These are phyloP conservation scores for Paracentrotus lividus DNA, from an alignment of 53 echinoderm and acorn worm genomes.

Conservation along the genomic window DNA sequence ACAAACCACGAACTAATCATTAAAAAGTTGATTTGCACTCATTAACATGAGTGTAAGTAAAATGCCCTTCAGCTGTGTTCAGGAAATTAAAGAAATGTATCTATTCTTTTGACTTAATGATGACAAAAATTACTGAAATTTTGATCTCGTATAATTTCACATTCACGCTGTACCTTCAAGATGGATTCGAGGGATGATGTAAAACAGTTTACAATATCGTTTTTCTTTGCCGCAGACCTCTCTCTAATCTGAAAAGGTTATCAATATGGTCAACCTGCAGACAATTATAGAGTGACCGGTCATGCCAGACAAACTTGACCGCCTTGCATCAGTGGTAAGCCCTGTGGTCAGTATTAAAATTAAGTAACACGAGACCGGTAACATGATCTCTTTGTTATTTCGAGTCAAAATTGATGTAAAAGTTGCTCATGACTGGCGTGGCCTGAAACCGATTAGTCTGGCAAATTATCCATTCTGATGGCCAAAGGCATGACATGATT, in stretches of 20 bases:
- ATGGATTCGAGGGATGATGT: background rate
- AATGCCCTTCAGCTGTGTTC: no score
- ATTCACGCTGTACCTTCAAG: no score
- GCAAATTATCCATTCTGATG: slow-evolving; percentile 16
- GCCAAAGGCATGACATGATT: background rate
- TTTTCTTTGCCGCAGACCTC: background rate
- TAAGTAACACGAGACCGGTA: slow-evolving; percentile 14
- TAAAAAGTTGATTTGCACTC: no score
- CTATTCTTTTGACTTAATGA: no score
- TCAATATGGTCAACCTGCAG: background rate
- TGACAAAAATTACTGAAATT: background rate
- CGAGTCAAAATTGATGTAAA: background rate
- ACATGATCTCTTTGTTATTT: slow-evolving; percentile 6
- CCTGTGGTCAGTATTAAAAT: background rate
- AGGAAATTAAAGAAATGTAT: no score
- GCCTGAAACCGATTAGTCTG: background rate
- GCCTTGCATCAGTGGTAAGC: slow-evolving; percentile 17
- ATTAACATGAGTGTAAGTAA: no score
- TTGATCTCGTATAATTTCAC: no score
- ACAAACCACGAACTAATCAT: no score
- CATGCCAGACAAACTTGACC: slow-evolving; percentile 8
- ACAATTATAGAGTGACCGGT: background rate
- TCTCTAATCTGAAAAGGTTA: background rate
- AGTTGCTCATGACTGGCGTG: background rate
- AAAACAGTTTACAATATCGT: background rate